Evolutionary conservation across 2,888 invertebrate species (phyloP).

Genomic region (Pseudolycoriella hygida): DNA sequence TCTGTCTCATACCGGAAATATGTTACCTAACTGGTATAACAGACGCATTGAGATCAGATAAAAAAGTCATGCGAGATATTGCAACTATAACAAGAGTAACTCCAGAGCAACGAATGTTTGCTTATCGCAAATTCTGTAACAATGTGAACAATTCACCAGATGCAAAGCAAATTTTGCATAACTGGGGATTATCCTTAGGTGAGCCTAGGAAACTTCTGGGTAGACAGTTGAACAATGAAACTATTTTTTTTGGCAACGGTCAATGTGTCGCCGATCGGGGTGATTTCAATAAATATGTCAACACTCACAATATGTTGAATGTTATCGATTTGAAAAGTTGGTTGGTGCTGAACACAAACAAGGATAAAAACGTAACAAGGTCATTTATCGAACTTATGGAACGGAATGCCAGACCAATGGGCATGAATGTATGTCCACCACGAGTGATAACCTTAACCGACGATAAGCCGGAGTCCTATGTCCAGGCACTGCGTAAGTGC

Average conservation of each 20-base stretch:
- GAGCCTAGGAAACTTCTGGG: constrained; percentile 41
- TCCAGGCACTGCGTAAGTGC: constrained; percentile 37
- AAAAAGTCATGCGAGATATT: constrained; percentile 71
- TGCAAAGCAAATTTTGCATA: constrained; percentile 46
- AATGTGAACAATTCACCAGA: constrained; percentile 40
- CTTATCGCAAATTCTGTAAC: constrained; percentile 34
- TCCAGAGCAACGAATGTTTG: constrained; percentile 51
- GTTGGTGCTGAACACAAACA: constrained; percentile 47
- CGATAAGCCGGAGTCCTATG: constrained; percentile 36
- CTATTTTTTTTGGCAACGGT: constrained; percentile 37
- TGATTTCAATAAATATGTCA: constrained; percentile 51
- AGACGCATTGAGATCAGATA: constrained; percentile 66
- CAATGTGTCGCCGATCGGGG: constrained; percentile 27
- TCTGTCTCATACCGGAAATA: constrained; percentile 72
- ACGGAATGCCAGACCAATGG: constrained; percentile 44
- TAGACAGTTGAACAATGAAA: constrained; percentile 45
- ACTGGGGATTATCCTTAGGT: constrained; percentile 58
- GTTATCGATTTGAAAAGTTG: constrained; percentile 54
- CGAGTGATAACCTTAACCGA: constrained; percentile 38
- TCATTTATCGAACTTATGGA: constrained; percentile 35
- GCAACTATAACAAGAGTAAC: constrained; percentile 59
- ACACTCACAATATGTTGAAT: constrained; percentile 41
- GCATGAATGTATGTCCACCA: constrained; percentile 46
- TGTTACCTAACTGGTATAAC: constrained; percentile 78
- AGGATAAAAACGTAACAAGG: constrained; percentile 38